These are phyloP conservation scores for Vipera latastei DNA, from an alignment of 2,797 vertebrate genomes.

Conservation along the genomic window DNA sequence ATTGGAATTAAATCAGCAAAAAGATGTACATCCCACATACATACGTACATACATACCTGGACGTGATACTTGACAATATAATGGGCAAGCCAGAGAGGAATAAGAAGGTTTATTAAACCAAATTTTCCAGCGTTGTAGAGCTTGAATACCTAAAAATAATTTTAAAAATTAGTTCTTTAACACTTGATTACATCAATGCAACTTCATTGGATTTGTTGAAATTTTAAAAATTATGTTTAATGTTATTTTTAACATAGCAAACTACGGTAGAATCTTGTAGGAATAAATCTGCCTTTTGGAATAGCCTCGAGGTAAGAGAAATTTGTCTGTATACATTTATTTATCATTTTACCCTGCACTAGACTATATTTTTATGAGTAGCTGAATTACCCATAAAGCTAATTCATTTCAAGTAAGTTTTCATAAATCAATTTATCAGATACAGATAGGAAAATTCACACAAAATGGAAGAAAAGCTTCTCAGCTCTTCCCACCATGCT, in stretches of 20 bases:
- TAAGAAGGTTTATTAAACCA: constrained; percentile 72
- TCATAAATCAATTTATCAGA: background rate
- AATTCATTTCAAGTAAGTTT: background rate
- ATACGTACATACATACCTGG: constrained; percentile 74
- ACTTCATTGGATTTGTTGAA: background rate
- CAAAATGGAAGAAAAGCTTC: background rate
- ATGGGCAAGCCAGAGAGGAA: constrained; percentile 82
- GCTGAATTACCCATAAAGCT: background rate
- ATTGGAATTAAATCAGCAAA: background rate
- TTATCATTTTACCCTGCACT: background rate
- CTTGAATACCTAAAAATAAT: constrained; percentile 78
- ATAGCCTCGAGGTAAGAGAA: background rate
- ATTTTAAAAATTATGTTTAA: background rate
- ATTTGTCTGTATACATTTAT: background rate
- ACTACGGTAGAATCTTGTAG: background rate
- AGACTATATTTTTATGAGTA: background rate
- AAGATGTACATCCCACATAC: background rate
- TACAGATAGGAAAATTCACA: background rate
- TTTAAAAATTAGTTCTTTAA: background rate
- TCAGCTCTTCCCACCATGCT: background rate
- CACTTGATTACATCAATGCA: background rate
- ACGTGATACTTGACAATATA: constrained; percentile 87
- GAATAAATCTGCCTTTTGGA: background rate
- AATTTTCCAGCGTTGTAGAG: constrained; percentile 71
- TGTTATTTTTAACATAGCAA: background rate